phyloP scores from a whole-genome alignment of 2,113 vertebrate species.

The Myotis brandtii region DNA sequence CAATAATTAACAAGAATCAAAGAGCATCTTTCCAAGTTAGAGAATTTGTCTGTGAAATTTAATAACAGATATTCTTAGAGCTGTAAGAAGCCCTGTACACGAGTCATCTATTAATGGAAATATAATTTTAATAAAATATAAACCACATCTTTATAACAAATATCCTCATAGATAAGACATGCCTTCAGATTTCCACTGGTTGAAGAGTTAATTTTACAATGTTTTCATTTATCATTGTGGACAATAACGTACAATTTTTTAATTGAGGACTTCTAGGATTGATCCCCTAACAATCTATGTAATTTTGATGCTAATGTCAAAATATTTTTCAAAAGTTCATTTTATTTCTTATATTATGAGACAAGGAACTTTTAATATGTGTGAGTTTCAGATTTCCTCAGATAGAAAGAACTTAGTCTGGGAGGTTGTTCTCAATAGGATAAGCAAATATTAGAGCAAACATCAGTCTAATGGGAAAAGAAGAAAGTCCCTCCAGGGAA shows the following conservation, averaged over 20 bases:
- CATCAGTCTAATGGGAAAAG: background rate
- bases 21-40: slow-evolving; percentile 1
- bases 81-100: background rate
- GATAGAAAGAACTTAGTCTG: background rate
- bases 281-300: background rate
- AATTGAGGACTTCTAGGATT: background rate
- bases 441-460: background rate
- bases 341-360: background rate
- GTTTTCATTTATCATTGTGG: background rate
- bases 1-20: slow-evolving; percentile 36
- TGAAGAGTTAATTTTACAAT: background rate
- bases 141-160: background rate
- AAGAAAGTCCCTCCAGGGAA: background rate
- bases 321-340: slow-evolving; percentile 1
- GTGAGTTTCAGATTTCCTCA: slow-evolving; percentile 33
- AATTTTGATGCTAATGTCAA: background rate
- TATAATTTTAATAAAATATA: slow-evolving; percentile 35
- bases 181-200: background rate
- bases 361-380: background rate
- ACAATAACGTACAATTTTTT: background rate
- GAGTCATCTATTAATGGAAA: background rate
- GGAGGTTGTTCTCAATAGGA: background rate
- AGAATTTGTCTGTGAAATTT: background rate
- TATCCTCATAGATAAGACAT: background rate
- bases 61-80: slow-evolving; percentile 22